Conservation (phyloP, 2,888 invertebrate genomes). For the Pseudeuparius sepicola region DNA sequence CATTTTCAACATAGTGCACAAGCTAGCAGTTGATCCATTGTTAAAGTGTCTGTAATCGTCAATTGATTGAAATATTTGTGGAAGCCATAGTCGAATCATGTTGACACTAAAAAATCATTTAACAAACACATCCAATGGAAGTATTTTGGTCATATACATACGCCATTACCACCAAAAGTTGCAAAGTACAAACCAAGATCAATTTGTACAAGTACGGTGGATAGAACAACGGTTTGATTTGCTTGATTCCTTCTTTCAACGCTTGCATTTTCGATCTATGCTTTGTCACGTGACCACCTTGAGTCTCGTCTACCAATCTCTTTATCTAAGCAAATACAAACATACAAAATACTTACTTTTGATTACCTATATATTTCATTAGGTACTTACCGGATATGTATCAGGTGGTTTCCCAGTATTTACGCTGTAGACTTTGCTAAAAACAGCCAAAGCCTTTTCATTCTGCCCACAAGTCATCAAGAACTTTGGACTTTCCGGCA, state of each 20-base stretch:
- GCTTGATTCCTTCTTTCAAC: slow-evolving; percentile 48
- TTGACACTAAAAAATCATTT: too few relatives aligned
- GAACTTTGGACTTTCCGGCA: slow-evolving; percentile 74
- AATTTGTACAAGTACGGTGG: slow-evolving; percentile 52
- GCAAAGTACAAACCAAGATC: too few relatives aligned
- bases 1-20: slow-evolving; percentile 44
- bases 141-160: too few relatives aligned
- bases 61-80: slow-evolving; percentile 70
- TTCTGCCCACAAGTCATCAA: slow-evolving; percentile 58
- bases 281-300: slow-evolving; percentile 32
- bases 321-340: slow-evolving; percentile 35
- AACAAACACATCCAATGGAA: too few relatives aligned
- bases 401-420: slow-evolving; percentile 60
- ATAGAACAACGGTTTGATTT: slow-evolving; percentile 55
- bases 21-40: slow-evolving; percentile 29
- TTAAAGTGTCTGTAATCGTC: slow-evolving; percentile 31
- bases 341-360: too few relatives aligned
- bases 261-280: slow-evolving; percentile 38
- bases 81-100: slow-evolving; percentile 77
- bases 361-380: too few relatives aligned
- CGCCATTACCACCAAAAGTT: too few relatives aligned
- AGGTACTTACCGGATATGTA: too few relatives aligned
- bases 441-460: slow-evolving; percentile 53
- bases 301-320: slow-evolving; percentile 34
- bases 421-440: slow-evolving; percentile 51